These are phyloP conservation scores for Epiblema foenella DNA, from an alignment of 2,888 invertebrate genomes.

Conservation along the genomic window DNA sequence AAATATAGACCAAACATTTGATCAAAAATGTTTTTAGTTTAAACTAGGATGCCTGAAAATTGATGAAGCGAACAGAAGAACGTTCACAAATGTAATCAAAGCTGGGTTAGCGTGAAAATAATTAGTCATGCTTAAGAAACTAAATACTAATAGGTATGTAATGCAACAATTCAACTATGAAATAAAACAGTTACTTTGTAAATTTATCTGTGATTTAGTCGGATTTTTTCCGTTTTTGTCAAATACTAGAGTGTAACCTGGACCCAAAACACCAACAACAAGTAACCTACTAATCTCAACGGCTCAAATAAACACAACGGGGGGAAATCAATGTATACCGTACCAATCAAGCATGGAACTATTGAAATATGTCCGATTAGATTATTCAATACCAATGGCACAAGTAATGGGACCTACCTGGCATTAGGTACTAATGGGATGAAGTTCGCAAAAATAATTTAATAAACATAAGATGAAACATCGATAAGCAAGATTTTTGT, in stretches of 20 bases:
- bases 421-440: slow-evolving; percentile 46
- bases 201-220: slow-evolving; percentile 82
- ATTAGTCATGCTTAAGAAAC: slow-evolving; percentile 74
- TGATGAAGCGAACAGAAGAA: slow-evolving; percentile 15
- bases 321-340: slow-evolving; percentile 56
- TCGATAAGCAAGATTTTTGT: slow-evolving; percentile 80
- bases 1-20: neutral
- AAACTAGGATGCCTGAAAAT: neutral
- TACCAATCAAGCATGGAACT: slow-evolving; percentile 69
- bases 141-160: slow-evolving; percentile 72
- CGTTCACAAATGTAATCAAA: slow-evolving; percentile 27
- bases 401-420: slow-evolving; percentile 75
- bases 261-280: slow-evolving; percentile 82
- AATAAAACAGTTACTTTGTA: slow-evolving; percentile 65
- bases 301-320: slow-evolving; percentile 74
- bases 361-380: slow-evolving; percentile 6
- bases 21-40: neutral
- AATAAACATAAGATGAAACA: slow-evolving; percentile 75
- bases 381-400: slow-evolving; percentile 60
- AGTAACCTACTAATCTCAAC: slow-evolving; percentile 75
- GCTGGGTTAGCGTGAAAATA: slow-evolving; percentile 30
- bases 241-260: slow-evolving; percentile 82
- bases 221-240: slow-evolving; percentile 51
- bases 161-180: slow-evolving; percentile 69
- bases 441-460: slow-evolving; percentile 54